A percentile compares a stretch with the other conserved stretches of the same genome.
phyloP scores from a whole-genome alignment of 2,797 vertebrate genomes.

The Astyanax mexicanus region DNA sequence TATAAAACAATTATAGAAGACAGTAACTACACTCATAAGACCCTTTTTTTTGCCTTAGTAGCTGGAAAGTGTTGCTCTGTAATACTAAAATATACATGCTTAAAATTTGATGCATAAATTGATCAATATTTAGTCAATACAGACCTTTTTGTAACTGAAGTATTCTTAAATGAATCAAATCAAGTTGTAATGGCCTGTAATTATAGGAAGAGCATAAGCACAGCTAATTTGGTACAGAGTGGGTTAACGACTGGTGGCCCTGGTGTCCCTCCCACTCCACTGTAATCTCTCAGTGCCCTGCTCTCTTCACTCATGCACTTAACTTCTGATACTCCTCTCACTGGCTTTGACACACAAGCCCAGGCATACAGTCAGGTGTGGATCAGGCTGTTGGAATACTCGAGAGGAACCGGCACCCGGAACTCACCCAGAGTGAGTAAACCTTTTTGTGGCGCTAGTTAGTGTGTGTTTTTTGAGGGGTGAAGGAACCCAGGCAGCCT shows the following conservation, averaged over 20 bases:
- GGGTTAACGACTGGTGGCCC: conserved; percentile 41
- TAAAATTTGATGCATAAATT: too few species aligned
- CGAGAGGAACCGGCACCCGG: conserved; percentile 11
- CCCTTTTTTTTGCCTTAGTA: too few species aligned
- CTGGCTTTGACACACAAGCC: background rate
- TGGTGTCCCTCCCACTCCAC: conserved; percentile 35
- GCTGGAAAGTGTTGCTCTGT: too few species aligned
- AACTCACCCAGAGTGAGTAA: conserved; percentile 50
- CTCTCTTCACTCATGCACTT: background rate
- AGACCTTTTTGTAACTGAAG: too few species aligned
- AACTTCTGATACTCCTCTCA: background rate
- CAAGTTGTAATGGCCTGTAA: too few species aligned
- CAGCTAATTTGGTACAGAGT: conserved; percentile 16
- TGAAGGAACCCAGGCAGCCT: background rate
- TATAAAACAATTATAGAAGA: too few species aligned
- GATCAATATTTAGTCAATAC: too few species aligned
- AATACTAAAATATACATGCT: too few species aligned
- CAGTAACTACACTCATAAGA: too few species aligned
- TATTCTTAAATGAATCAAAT: too few species aligned
- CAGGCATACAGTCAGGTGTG: conserved; percentile 26
- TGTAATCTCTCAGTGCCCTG: background rate
- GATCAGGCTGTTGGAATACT: background rate
- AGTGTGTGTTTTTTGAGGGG: background rate
- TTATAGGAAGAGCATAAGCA: background rate
- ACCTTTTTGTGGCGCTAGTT: background rate